A percentile compares a stretch with the other conserved stretches of the same genome.
These are phyloP conservation scores for Digitonthophagus gazella DNA, from an alignment of 2,888 invertebrate species.

Conservation along the genomic window DNA sequence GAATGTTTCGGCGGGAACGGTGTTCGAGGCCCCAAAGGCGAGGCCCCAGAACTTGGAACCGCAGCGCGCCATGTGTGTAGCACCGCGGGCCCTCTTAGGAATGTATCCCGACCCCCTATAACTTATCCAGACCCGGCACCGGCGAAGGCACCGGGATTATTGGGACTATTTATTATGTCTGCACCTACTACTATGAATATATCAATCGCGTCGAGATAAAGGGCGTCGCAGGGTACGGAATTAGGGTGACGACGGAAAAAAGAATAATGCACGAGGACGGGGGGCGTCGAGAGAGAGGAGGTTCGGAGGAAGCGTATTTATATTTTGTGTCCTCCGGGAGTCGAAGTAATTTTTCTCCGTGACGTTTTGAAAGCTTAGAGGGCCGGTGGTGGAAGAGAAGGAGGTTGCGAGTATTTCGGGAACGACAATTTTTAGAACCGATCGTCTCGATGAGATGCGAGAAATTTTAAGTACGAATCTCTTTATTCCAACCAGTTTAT, in stretches of 20 bases:
- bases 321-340: not conserved
- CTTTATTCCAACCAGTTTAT: not conserved
- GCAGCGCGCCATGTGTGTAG: slow-evolving; percentile 14
- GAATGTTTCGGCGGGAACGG: not conserved
- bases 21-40: not conserved
- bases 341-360: not conserved
- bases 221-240: not conserved
- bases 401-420: not conserved
- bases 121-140: slow-evolving; percentile 17
- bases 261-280: not conserved
- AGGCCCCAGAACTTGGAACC: not conserved
- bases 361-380: not conserved
- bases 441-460: not conserved
- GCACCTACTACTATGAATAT: slow-evolving; percentile 33
- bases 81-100: not conserved
- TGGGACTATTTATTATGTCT: slow-evolving; percentile 33
- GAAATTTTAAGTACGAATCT: not conserved
- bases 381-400: not conserved
- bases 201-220: slow-evolving; percentile 20
- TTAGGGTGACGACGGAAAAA: not conserved
- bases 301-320: not conserved
- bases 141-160: slow-evolving; percentile 22
- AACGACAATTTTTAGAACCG: not conserved
- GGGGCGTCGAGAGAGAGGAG: not conserved
- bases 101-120: slow-evolving; percentile 11